Evolutionary conservation across 2,113 vertebrate genomes (phyloP), one percentile per base, ranked within the genome.

Genomic region (Anhinga rufa): DNA sequence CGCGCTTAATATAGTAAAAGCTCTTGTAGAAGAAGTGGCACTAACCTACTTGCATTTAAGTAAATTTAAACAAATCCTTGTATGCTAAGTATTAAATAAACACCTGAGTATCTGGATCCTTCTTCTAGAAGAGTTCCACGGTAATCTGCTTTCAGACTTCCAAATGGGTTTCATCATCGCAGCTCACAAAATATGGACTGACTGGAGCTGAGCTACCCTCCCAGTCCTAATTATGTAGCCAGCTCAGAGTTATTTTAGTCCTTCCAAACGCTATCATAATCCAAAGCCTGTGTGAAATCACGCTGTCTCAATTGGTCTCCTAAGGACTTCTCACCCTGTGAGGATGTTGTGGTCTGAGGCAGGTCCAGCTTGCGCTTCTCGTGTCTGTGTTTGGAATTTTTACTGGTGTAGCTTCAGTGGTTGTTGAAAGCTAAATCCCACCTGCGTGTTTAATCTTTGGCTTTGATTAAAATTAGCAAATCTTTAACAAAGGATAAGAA

Each of bases 1-100:
- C 4, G 9, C 0, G 0, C 13, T 51, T 86, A 6, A 1, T n/a
- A 2, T 5, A 6, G 3, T 48, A 64, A 20, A 46, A 54, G 12
- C 7, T 9, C 3, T 81, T 46, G 18, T 20, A 52, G 34, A 62
- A 46, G 26, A 42, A 40, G 69, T 49, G 69, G 6, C 10, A 5
- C 19, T 19, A 5, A 62, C 9, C 5, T 68, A 7, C 34, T 48
- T 26, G 8, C 20, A 4, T 57, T 87, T 60, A 34, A 60, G 38
- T 40, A 40, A 40, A 40, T 10, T 60, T 51, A 11, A 26, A 58
- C 32, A 32, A 31, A 18, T 5, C 11, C 2, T 34, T 60, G 55
- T 57, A 9, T 61, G 19, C 14, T 62, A 12, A 54, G 15, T 7
- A 5, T 5, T 78, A 72, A 76, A 28, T 28, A 64, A 69, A 52